Evolutionary conservation across 2,888 invertebrate species (phyloP).

Genomic region (Elysia crispata): DNA sequence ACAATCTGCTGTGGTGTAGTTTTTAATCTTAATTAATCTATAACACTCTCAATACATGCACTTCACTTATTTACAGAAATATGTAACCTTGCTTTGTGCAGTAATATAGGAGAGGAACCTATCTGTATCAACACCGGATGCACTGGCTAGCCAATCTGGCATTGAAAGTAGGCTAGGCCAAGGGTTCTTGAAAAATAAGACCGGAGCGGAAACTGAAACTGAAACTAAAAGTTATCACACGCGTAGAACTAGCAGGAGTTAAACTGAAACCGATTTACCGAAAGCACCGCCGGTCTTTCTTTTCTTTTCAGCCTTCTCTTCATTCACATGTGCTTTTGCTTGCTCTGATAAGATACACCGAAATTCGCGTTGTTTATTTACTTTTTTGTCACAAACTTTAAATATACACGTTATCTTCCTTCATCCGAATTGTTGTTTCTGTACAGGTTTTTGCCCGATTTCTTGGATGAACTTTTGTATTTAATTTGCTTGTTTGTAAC

Average conservation of each 20-base stretch:
- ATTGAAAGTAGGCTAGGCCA: conserved; percentile 4
- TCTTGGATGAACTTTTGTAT: conserved; percentile 4
- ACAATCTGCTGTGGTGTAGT: too few relatives aligned
- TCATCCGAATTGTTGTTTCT: not conserved
- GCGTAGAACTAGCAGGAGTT: conserved; percentile 1
- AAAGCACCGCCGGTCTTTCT: conserved; percentile 3
- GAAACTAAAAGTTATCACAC: not conserved
- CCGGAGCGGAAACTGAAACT: too few relatives aligned
- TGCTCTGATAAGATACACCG: not conserved
- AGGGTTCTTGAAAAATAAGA: conserved; percentile 1
- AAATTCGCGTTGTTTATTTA: too few relatives aligned
- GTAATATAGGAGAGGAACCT: too few relatives aligned
- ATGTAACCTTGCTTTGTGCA: too few relatives aligned
- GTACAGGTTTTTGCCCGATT: conserved; percentile 3
- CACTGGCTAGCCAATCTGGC: too few relatives aligned
- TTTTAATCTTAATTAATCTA: too few relatives aligned
- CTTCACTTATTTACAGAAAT: too few relatives aligned
- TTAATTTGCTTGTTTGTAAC: conserved; percentile 3
- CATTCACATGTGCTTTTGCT: too few relatives aligned
- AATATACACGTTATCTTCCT: not conserved
- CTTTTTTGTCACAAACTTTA: not conserved
- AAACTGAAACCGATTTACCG: conserved; percentile 3
- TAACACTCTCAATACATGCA: too few relatives aligned
- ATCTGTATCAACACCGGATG: too few relatives aligned
- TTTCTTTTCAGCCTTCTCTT: conserved; percentile 1